Base-by-base conservation (phyloP, 1,140 invertebrate genomes). In the Hylaeus anthracinus region DNA sequence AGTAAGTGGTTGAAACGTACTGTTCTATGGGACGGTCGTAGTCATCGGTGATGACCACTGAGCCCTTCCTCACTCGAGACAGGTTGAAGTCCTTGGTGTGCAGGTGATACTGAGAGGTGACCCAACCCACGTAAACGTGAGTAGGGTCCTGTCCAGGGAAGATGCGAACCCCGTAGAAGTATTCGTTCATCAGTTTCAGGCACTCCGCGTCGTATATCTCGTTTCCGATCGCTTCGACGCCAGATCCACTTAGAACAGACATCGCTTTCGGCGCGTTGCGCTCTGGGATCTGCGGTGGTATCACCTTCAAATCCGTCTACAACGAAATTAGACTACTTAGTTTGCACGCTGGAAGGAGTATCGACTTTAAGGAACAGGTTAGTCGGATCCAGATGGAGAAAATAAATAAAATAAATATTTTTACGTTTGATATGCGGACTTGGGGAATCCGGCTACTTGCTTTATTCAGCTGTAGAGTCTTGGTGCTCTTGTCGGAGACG, bases 51-150 rank as follows among this genome's bases (percentile, higher is more conserved):
- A 97, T 96, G 43, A 96, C 95, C n/a, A 99, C 96, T 0, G 98
- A 97, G 0, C 96, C 95, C 90, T 97, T 97, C 41, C 97, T 95
- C 1, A 99, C 97, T 88, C 97, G 97, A 86, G 95, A 96, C 88
- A 97, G 96, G 90, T 98, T 98, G 92, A 99, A 99, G 77, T 97
- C 96, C 82, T 96, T 96, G n/a, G 96, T 97, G 88, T 97, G 97
- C 53, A 97, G 94, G 91, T 98, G 97, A 91, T 99, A 99, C 89
- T 99, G 98, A 0, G 99, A 98, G 0, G 98, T 99, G 12, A 99
- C 98, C 99, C 99, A 99, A n/a, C 99, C 99, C 4, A 99, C 97
- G 92, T 98, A 99, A 41, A 99, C 97, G 89, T 99, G 98, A 1
- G 97, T 97, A 0, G 99, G 98, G 93, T 99, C 99, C 94, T 99